These are phyloP conservation scores for Dysidea cf. avara DNA, from an alignment of 37 sponge, comb jelly and placozoan genomes.

Conservation along the genomic window DNA sequence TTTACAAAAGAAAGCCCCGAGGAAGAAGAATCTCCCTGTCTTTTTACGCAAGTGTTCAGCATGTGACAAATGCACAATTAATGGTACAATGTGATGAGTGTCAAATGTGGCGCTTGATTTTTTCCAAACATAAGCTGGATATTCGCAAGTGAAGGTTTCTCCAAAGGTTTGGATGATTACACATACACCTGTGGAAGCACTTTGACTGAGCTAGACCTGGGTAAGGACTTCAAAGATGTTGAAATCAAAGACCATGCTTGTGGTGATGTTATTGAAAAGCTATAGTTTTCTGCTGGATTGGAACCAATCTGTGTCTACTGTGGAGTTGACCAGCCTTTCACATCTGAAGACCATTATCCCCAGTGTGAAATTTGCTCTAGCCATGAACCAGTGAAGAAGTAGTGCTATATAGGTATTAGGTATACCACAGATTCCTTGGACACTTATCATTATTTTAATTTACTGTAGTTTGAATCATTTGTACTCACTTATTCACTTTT, in stretches of 20 bases:
- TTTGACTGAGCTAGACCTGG: constrained; percentile 25
- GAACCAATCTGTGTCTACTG: constrained; percentile 54
- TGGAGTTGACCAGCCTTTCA: constrained; percentile 16
- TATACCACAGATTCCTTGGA: too few species aligned
- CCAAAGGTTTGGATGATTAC: constrained; percentile 17
- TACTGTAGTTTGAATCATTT: too few species aligned
- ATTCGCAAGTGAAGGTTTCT: constrained; percentile 1
- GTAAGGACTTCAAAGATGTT: constrained; percentile 3
- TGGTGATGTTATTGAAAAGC: constrained; percentile 33
- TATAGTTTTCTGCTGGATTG: constrained; percentile 52
- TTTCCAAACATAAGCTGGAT: constrained; percentile 29
- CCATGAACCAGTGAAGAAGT: too few species aligned
- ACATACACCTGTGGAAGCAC: constrained; percentile 33
- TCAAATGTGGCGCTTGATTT: constrained; percentile 31
- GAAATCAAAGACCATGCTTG: constrained; percentile 11
- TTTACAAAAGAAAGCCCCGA: not conserved
- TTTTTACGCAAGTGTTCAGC: constrained; percentile 43
- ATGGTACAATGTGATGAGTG: constrained; percentile 50
- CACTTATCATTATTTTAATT: too few species aligned
- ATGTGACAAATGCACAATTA: constrained; percentile 29
- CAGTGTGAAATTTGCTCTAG: constrained; percentile 16
- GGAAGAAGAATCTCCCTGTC: constrained; percentile 11
- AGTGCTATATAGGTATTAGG: too few species aligned
- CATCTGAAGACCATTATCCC: constrained; percentile 15
- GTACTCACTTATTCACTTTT: too few species aligned